Evolutionary conservation across 2,113 vertebrate species (phyloP).

Genomic region (Hippocampus mohnikei): DNA sequence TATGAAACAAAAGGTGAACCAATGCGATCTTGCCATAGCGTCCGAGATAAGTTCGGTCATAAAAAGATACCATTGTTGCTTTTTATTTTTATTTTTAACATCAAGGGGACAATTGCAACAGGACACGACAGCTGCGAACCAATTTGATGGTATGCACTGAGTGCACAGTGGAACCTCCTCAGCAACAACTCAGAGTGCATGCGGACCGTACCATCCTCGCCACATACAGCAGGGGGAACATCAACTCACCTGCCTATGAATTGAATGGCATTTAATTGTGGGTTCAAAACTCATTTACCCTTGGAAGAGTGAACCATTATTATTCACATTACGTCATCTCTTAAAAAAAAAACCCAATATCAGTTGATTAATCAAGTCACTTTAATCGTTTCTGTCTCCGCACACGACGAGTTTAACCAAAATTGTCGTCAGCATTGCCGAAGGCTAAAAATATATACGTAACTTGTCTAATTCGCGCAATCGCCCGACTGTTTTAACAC

Average conservation of each 20-base stretch:
- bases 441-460: no score
- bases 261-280: constrained; percentile 4
- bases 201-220: constrained; percentile 70
- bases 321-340: constrained; percentile 68
- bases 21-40: constrained; percentile 33
- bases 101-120: constrained; percentile 24
- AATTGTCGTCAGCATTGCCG: no score
- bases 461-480: no score
- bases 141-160: constrained; percentile 46
- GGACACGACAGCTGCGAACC: constrained; percentile 28
- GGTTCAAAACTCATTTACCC: constrained; percentile 15
- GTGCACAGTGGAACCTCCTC: constrained; percentile 67
- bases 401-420: neutral
- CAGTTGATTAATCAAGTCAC: constrained; percentile 52
- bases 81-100: constrained; percentile 5
- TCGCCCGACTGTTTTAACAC: no score
- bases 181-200: constrained; percentile 74
- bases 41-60: constrained; percentile 48
- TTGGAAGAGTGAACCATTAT: constrained; percentile 41
- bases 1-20: constrained; percentile 50
- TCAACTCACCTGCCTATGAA: constrained; percentile 47
- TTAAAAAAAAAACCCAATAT: constrained; percentile 59
- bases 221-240: constrained; percentile 22
- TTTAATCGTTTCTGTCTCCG: constrained; percentile 19
- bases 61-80: constrained; percentile 48